Evolutionary conservation across 2,888 invertebrate genomes (phyloP).

Genomic region (Amphimallon solstitiale): DNA sequence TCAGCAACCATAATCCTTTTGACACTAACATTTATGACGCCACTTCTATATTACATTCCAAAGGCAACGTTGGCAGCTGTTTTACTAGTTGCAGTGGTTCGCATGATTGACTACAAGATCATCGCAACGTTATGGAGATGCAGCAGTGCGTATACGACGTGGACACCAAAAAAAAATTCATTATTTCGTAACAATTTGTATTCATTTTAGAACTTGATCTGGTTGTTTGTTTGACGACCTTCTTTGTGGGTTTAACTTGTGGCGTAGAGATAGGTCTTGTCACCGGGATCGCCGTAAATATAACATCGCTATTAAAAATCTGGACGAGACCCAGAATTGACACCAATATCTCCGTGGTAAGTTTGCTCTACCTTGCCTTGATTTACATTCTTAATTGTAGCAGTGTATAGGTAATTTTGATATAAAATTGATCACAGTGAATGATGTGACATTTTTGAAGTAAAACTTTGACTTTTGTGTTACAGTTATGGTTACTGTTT

Average conservation of each 20-base stretch:
- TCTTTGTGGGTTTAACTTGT: conserved; percentile 72
- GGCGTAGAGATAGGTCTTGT: conserved; percentile 85
- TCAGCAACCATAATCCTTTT: conserved; percentile 81
- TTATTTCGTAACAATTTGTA: conserved; percentile 16
- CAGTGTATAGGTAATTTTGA: too few relatives aligned
- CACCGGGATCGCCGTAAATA: conserved; percentile 74
- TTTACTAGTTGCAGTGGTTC: conserved; percentile 88
- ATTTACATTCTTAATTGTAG: too few relatives aligned
- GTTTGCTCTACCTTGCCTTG: too few relatives aligned
- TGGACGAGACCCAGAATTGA: conserved; percentile 72
- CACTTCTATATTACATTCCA: conserved; percentile 88
- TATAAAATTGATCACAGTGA: too few relatives aligned
- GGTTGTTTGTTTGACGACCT: conserved; percentile 74
- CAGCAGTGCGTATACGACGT: conserved; percentile 62
- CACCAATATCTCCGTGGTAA: conserved; percentile 13
- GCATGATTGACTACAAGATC: conserved; percentile 75
- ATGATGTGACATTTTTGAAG: too few relatives aligned
- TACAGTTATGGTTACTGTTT: too few relatives aligned
- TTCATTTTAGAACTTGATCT: conserved; percentile 58
- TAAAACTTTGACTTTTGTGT: too few relatives aligned
- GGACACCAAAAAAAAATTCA: neutral
- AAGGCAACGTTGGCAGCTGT: conserved; percentile 87
- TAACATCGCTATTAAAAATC: conserved; percentile 72
- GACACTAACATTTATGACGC: conserved; percentile 85
- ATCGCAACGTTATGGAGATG: conserved; percentile 66